A percentile compares a stretch with the other conserved stretches of the same genome.
phyloP scores from a whole-genome alignment of 2,113 vertebrate genomes.

The Aphyosemion australe region DNA sequence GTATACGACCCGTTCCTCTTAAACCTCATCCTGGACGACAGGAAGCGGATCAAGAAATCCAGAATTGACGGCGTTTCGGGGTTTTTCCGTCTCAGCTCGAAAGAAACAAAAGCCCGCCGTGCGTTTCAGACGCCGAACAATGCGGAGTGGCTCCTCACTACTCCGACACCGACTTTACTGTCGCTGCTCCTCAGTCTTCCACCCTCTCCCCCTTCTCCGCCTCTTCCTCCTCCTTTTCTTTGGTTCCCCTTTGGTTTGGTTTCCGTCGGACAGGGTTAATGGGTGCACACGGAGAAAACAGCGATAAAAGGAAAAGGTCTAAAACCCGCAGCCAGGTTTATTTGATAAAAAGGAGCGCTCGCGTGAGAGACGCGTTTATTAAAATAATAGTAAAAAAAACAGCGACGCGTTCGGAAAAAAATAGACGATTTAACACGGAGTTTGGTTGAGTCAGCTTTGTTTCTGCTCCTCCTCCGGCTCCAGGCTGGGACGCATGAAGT shows the following conservation, averaged over 20 bases:
- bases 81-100: slow-evolving; percentile 38
- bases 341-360: too few relatives aligned
- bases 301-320: too few relatives aligned
- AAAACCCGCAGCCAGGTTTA: too few relatives aligned
- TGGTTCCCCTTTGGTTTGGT: slow-evolving; percentile 11
- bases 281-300: slow-evolving; percentile 15
- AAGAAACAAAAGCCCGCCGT: slow-evolving; percentile 13
- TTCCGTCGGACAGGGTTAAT: slow-evolving; percentile 64
- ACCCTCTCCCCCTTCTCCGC: slow-evolving; percentile 5
- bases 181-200: slow-evolving; percentile 33
- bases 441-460: too few relatives aligned
- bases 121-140: slow-evolving; percentile 46
- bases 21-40: slow-evolving; percentile 78
- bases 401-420: too few relatives aligned
- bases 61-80: slow-evolving; percentile 63
- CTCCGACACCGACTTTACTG: slow-evolving; percentile 29
- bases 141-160: slow-evolving; percentile 32
- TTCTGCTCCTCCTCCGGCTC: not conserved
- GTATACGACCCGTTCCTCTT: slow-evolving; percentile 78
- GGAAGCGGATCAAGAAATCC: slow-evolving; percentile 78
- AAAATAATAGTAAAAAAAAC: too few relatives aligned
- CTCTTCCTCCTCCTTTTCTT: not conserved
- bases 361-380: too few relatives aligned
- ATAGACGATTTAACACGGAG: too few relatives aligned
- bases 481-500: not conserved